A percentile compares a stretch with the other conserved stretches of the same genome.
Conservation (phyloP, 1,140 invertebrate species). For the Drosophila orena region DNA sequence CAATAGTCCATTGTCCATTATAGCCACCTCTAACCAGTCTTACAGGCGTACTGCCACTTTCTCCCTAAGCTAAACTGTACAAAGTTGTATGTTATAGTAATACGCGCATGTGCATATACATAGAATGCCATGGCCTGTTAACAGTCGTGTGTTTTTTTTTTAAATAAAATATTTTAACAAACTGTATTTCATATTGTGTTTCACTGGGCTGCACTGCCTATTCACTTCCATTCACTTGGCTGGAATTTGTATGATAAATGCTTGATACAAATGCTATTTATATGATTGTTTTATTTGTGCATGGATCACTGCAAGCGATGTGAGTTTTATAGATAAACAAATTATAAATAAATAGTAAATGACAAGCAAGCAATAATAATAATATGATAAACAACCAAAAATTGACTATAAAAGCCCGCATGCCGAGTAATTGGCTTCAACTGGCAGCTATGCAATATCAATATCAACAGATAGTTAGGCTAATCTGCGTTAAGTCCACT, state of each 20-base stretch:
- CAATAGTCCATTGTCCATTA: conserved; percentile 19
- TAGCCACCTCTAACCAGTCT: background rate
- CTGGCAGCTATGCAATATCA: background rate
- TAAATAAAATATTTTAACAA: conserved; percentile 45
- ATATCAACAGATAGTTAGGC: background rate
- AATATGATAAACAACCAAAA: too few relatives aligned
- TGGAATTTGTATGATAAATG: too few relatives aligned
- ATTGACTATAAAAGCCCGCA: too few relatives aligned
- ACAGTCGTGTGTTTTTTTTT: conserved; percentile 37
- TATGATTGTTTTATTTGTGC: too few relatives aligned
- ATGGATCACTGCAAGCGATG: too few relatives aligned
- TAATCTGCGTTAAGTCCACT: background rate
- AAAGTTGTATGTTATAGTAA: conserved; percentile 31
- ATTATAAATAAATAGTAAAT: too few relatives aligned
- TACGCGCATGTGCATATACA: conserved; percentile 14
- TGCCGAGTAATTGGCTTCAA: background rate
- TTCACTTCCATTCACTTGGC: background rate
- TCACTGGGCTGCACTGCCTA: background rate
- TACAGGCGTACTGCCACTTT: conserved; percentile 21
- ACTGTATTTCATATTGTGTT: background rate
- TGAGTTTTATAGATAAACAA: too few relatives aligned
- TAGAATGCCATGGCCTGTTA: conserved; percentile 32
- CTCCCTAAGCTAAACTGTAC: conserved; percentile 42
- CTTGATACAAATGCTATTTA: too few relatives aligned
- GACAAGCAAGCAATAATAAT: too few relatives aligned